Evolutionary conservation across 2,888 invertebrate species (phyloP), one percentile per base, ranked within the genome.

Genomic region (Eilema griseolum): DNA sequence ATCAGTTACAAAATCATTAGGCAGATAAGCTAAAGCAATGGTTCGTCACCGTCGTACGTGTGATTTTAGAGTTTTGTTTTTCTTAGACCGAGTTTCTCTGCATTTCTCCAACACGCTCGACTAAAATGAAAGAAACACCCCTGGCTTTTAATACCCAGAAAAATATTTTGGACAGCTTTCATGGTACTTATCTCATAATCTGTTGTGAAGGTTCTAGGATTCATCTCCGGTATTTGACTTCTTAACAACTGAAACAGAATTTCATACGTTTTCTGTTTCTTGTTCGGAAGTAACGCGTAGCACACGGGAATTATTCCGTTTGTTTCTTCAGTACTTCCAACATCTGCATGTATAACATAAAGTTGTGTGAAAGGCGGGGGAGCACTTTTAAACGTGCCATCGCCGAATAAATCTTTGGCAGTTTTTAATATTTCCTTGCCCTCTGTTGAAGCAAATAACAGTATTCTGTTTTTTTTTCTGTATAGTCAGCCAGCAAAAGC

Each of bases 1-100:
- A n/a, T 56, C 56, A 56, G 56, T 56, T n/a, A 56, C 56, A 56
- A 56, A 56, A 56, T 56, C 56, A 56, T 56, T 56, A n/a, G 56
- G n/a, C 56, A n/a, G n/a, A 56, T n/a, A 56, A 56, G 20, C 56
- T 56, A 56, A 56, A 56, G 56, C 56, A 56, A 56, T 56, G 56
- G 56, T 56, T 56, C n/a, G n/a, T n/a, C n/a, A n/a, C n/a, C 56
- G n/a, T 56, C 56, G 56, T 56, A 56, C 56, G 56, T 56, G 56
- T 56, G 56, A 56, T 56, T 56, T 56, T 56, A 56, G 20, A 20
- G 20, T 10, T 52, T n/a, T n/a, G n/a, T 52, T 56, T n/a, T 1
- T 56, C 4, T 56, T 56, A 56, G 56, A 56, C 56, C 56, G 5
- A 28, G 5, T 28, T 4, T 28, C 3, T 28, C 28, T 5, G 3